Evolutionary conservation across 2,888 invertebrate species (phyloP).

Genomic region (Troides oblongomaculatus): DNA sequence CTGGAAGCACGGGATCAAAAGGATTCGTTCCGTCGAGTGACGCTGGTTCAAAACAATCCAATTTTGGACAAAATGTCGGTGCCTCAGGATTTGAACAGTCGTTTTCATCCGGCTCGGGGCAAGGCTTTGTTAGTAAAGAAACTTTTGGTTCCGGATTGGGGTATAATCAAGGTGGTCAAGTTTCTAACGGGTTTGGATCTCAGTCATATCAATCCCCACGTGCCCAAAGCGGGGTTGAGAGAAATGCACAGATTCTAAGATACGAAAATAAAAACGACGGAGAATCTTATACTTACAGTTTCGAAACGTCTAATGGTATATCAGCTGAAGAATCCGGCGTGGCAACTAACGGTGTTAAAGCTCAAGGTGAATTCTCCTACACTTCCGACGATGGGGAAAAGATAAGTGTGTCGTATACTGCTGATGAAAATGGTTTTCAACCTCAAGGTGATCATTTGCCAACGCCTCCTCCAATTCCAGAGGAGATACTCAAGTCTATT

Average conservation of each 20-base stretch:
- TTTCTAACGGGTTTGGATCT: slow-evolving; percentile 32
- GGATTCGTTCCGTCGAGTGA: slow-evolving; percentile 20
- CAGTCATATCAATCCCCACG: slow-evolving; percentile 55
- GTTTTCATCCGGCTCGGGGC: slow-evolving; percentile 10
- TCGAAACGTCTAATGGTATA: slow-evolving; percentile 73
- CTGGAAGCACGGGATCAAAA: slow-evolving; percentile 14
- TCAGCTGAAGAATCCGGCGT: slow-evolving; percentile 70
- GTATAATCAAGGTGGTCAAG: slow-evolving; percentile 32
- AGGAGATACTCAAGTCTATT: slow-evolving; percentile 67
- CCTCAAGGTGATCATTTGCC: slow-evolving; percentile 71
- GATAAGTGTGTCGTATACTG: slow-evolving; percentile 67
- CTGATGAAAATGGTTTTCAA: slow-evolving; percentile 70
- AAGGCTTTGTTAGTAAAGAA: slow-evolving; percentile 9
- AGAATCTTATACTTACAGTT: slow-evolving; percentile 63
- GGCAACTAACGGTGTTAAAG: slow-evolving; percentile 68
- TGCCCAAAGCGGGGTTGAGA: slow-evolving; percentile 60
- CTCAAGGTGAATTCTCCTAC: slow-evolving; percentile 67
- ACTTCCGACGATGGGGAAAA: slow-evolving; percentile 69
- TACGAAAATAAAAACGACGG: slow-evolving; percentile 68
- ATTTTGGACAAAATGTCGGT: slow-evolving; percentile 3
- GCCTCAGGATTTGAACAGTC: slow-evolving; percentile 28
- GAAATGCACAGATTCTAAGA: slow-evolving; percentile 62
- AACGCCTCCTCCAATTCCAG: slow-evolving; percentile 71
- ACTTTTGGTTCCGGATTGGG: slow-evolving; percentile 15
- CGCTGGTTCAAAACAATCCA: slow-evolving; percentile 35